These are phyloP conservation scores for Heliopora coerulea DNA, from an alignment of 92 coral and sea anemone species.

Conservation along the genomic window DNA sequence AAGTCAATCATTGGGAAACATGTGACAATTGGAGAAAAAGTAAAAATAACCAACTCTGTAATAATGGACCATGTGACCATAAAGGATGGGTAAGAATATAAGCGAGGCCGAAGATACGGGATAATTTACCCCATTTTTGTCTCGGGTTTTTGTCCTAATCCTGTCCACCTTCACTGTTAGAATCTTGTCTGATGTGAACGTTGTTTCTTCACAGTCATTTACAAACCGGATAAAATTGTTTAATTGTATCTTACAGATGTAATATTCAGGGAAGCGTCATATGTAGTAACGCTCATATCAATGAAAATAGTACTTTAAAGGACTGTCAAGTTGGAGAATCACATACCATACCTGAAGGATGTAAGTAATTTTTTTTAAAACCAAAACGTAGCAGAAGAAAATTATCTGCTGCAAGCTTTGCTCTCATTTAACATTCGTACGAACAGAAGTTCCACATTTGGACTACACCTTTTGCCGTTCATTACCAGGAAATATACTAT, in stretches of 20 bases:
- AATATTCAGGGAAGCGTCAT: constrained; percentile 83
- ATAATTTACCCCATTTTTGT: no score
- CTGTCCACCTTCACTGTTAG: no score
- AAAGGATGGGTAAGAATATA: constrained; percentile 92
- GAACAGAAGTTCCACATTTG: no score
- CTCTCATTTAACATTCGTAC: no score
- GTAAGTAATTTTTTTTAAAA: no score
- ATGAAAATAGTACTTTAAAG: constrained; percentile 82
- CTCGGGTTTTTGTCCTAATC: no score
- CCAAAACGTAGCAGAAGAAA: no score
- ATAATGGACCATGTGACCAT: constrained; percentile 98
- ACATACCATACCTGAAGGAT: constrained; percentile 79
- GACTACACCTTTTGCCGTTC: no score
- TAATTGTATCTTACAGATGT: constrained; percentile 55
- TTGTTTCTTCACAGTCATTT: neutral
- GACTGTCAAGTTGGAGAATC: constrained; percentile 98
- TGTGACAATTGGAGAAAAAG: constrained; percentile 89
- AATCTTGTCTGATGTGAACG: neutral
- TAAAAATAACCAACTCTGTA: constrained; percentile 90
- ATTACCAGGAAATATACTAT: no score
- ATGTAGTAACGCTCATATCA: constrained; percentile 88
- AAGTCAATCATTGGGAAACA: constrained; percentile 95
- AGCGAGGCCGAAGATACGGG: no score
- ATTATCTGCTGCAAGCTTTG: no score
- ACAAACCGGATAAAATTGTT: no score